phyloP scores from a whole-genome alignment of 2,888 invertebrate genomes.

The Spatulosminthurus flaviceps region DNA sequence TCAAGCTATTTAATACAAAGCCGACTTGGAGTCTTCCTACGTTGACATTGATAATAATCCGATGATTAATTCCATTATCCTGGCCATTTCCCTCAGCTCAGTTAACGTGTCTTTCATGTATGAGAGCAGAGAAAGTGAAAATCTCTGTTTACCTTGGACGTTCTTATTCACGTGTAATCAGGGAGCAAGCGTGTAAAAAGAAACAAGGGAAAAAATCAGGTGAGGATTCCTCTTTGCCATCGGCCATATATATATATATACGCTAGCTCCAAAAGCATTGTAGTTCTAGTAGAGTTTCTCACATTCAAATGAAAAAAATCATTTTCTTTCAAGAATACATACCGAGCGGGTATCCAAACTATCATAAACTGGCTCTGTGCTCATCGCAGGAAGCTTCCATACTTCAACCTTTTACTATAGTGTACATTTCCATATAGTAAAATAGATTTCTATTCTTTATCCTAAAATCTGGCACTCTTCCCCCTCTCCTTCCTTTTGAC shows the following conservation, averaged over 20 bases:
- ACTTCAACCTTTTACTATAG: too few relatives aligned
- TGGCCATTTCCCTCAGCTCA: neutral
- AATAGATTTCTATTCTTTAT: slow-evolving; percentile 46
- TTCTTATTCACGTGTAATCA: neutral
- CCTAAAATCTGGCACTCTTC: slow-evolving; percentile 29
- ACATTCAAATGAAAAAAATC: slow-evolving; percentile 28
- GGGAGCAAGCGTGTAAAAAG: neutral
- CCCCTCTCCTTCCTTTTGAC: slow-evolving; percentile 26
- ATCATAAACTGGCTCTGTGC: slow-evolving; percentile 42
- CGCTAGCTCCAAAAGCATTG: too few relatives aligned
- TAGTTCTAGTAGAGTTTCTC: slow-evolving; percentile 22
- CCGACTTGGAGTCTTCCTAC: too few relatives aligned
- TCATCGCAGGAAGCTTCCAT: slow-evolving; percentile 39
- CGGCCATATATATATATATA: too few relatives aligned
- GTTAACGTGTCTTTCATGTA: neutral
- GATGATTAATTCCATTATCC: neutral
- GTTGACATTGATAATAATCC: slow-evolving; percentile 10
- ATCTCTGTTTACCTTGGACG: neutral
- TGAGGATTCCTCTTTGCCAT: slow-evolving; percentile 49
- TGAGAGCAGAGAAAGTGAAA: neutral
- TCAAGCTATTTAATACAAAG: neutral
- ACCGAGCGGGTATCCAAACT: slow-evolving; percentile 25
- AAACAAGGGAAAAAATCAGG: slow-evolving; percentile 38
- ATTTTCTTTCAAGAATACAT: slow-evolving; percentile 19
- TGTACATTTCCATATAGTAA: too few relatives aligned